These are phyloP conservation scores for Rhadina sibilatrix DNA, from an alignment of 2,113 vertebrate genomes.

Conservation along the genomic window DNA sequence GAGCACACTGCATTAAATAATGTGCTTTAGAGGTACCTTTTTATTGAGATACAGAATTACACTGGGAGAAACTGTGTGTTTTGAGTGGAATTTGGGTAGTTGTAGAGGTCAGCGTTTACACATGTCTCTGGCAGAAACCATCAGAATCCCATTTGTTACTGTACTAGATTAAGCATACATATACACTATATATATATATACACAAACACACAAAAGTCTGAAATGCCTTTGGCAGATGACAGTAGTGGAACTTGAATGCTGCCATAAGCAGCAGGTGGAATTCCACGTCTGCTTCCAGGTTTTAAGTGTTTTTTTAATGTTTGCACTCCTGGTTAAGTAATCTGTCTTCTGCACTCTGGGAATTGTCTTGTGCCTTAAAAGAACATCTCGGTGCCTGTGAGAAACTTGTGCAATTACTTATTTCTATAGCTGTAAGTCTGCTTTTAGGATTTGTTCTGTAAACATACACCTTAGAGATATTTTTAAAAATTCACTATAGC, in stretches of 20 bases:
- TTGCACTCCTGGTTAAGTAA: conserved; percentile 7
- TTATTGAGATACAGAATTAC: background rate
- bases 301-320: background rate
- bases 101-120: background rate
- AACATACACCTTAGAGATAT: background rate
- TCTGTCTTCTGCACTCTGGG: background rate
- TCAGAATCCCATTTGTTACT: background rate
- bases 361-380: conserved; percentile 27
- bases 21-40: background rate
- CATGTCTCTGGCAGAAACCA: background rate
- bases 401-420: conserved; percentile 23
- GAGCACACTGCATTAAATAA: background rate
- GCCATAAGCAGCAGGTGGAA: background rate
- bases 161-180: background rate
- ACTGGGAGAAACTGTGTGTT: fast-evolving
- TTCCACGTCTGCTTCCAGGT: background rate
- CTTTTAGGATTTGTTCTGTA: conserved; percentile 28
- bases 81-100: background rate
- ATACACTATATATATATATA: background rate
- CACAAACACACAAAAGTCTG: background rate
- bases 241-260: background rate
- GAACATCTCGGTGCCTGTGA: background rate
- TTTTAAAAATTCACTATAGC: background rate
- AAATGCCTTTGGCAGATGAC: background rate
- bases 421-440: background rate